Conservation (phyloP, 2,888 invertebrate genomes). For the Tipula unca region DNA sequence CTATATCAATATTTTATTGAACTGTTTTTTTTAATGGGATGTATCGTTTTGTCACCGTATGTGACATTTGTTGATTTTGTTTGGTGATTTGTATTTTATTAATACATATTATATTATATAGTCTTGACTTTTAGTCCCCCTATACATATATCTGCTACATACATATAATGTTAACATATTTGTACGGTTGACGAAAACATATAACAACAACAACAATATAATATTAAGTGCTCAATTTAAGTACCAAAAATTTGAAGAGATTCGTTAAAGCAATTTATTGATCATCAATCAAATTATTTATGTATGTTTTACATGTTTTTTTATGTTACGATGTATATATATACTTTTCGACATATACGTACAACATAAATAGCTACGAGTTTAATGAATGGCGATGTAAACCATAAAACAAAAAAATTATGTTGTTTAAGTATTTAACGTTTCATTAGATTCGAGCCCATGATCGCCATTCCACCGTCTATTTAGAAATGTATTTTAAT, state of each 20-base stretch:
- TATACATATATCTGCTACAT: neutral
- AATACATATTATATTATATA: neutral
- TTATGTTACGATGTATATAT: neutral
- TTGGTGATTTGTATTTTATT: neutral
- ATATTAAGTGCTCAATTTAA: neutral
- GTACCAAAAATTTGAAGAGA: neutral
- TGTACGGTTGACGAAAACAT: neutral
- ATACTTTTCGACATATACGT: neutral
- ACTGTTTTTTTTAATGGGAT: neutral
- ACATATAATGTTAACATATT: neutral
- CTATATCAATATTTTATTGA: neutral
- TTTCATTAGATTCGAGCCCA: neutral
- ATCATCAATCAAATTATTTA: neutral
- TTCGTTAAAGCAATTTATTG: neutral
- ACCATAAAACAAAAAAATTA: neutral
- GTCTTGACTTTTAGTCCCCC: neutral
- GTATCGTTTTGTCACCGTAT: neutral
- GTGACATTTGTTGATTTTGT: neutral
- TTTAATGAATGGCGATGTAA: neutral
- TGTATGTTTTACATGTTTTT: neutral
- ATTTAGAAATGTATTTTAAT: neutral
- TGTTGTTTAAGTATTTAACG: neutral
- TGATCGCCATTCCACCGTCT: neutral
- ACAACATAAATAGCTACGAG: neutral
- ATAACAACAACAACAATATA: neutral